Evolutionary conservation across 2,797 vertebrate species (phyloP), one percentile per base, ranked within the genome.

Genomic region (Acanthurus lineatus): DNA sequence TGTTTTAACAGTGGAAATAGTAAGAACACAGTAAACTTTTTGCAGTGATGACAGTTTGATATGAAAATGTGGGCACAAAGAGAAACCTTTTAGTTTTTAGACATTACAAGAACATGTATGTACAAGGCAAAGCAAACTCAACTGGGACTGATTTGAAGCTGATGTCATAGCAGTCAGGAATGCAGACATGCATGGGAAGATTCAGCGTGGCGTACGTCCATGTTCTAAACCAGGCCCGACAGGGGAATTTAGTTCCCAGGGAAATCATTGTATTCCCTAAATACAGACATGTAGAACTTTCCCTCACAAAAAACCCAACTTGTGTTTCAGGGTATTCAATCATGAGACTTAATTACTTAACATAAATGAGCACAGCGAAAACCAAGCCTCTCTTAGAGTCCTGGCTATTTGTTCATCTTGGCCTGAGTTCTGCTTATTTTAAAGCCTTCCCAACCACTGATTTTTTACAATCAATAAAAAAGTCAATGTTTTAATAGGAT

Each of bases 141-240:
- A 60, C 68, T 72, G 71, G 58, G 80, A 74, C 42, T 72, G 67
- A 65, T 79, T 47, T 66, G 32, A 74, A 40, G 61, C 25, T 86
- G 82, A 88, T 75, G 84, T 88, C 83, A 88, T 67, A 38, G 74
- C 79, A 74, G 76, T 80, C 69, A 73, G 76, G 82, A 88, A 88
- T 81, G 79, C 49, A 71, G 67, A 44, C 64, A 14, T 68, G 71
- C 69, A 77, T 83, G 88, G 80, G 86, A 86, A 88, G 49, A 82
- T 73, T 64, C 42, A 62, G 57, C 51, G 0, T 84, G 81, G 81
- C 64, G 47, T 51, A 70, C 2, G 2, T 86, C 82, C 85, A 86
- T 48, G 79, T 77, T 57, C 61, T 75, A 56, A 65, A 84, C 20
- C 73, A 60, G 49, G 62, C 42, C 82, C 66, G 62, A 73, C 65